Base-by-base conservation (phyloP, 1,140 invertebrate genomes). In the Formica exsecta region DNA sequence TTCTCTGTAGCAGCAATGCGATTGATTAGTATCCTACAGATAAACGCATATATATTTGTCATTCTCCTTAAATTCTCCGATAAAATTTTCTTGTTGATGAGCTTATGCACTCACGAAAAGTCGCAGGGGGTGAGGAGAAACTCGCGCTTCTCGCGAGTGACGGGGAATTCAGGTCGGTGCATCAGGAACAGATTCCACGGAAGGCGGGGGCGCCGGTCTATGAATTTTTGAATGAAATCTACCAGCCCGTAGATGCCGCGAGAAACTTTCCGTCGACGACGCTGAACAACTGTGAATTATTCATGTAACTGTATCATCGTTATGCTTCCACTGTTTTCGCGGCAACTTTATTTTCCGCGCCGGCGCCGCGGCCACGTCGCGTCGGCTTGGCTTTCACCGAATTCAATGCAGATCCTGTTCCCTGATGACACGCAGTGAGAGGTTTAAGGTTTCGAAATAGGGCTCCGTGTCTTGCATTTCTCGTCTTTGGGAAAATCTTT, bases 261-360 rank as follows among this genome's bases (percentile, higher is more conserved):
- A 80, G 76, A 66, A 83, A 81, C 88, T 76, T 62, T 75, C 65
- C 89, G 80, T n/a, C 41, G 62, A 73, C 48, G 64, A 85, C 48
- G 11, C 54, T 76, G 91, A 91, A 90, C 92, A 89, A 89, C 73
- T 44, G 83, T 92, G 91, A 93, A 94, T 93, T 91, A 94, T 94
- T 94, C 92, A 94, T 92, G 90, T 79, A 71, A 76, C 86, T 90
- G 92, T 88, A 92, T 93, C 93, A 93, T 93, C 92, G 89, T 92
- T 91, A 92, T 92, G 77, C 89, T 88, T 77, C 88, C 89, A 86
- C 87, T 86, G 77, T 89, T 86, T 54, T 61, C 87, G 79, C 77
- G 84, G 89, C 87, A 92, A 92, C 87, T 84, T 87, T 81, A 91
- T 87, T 89, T 75, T 38, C 71, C 86, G 74, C 76, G 86, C 85